Evolutionary conservation across 2,888 invertebrate species (phyloP), one percentile per base, ranked within the genome.

Genomic region (Sicus ferrugineus): DNA sequence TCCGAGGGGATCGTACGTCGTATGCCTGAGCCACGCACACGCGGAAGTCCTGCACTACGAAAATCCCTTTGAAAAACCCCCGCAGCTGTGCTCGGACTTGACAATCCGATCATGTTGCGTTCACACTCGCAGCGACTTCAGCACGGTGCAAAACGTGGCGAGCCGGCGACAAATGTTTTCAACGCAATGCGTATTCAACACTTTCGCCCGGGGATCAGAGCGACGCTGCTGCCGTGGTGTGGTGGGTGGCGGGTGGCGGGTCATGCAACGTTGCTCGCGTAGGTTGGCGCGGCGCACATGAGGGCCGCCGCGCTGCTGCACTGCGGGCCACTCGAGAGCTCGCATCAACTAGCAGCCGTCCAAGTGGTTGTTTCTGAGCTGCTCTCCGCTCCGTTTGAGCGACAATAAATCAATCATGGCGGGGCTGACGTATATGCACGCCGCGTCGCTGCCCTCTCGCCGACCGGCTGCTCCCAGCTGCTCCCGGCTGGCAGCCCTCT

Each of bases 351-450:
- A n/a, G 23, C 42, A 26, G 42, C 42, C 26, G 26, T 19, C 56
- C 42, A 61, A 61, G 61, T 61, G 61, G 38, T 61, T 42, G 61
- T 61, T 61, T 42, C 42, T 61, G 16, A 42, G 38, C 23, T 21
- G 14, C 59, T 23, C 26, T 61, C 23, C 11, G 61, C 42, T 38
- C 42, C n/a, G 14, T 61, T 42, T 38, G 23, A 56, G 72, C 70
- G 48, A 64, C 73, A 80, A 79, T 79, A 79, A 80, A 80, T 79
- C 79, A 79, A 79, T 79, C 79, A 80, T 78, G 72, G 63, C 69
- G 69, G n/a, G n/a, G 63, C 70, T 72, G 71, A 72, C 73, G 61
- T 56, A 63, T n/a, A n/a, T n/a, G n/a, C 28, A 14, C 58, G 70
- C 34, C 68, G 65, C 70, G 59, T 38, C 68, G 34, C 54, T 30